phyloP scores from a whole-genome alignment of 2,888 invertebrate species.

The Pedicia rivosa region DNA sequence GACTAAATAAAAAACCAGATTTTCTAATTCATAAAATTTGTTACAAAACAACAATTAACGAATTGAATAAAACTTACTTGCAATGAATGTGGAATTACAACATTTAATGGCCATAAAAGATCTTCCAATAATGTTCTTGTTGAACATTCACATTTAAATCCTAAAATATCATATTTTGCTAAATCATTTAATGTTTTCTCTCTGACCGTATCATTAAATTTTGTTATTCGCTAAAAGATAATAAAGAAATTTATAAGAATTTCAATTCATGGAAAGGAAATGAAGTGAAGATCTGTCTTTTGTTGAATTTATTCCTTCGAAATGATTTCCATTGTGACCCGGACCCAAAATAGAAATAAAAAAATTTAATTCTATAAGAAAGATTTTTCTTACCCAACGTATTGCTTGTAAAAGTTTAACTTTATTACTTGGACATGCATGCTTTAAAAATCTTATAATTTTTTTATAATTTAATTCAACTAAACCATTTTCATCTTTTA shows the following conservation, averaged over 20 bases:
- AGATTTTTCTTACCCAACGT: constrained; percentile 1
- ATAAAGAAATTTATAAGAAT: too few relatives aligned
- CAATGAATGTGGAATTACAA: constrained; percentile 2
- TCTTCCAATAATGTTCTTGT: constrained; percentile 2
- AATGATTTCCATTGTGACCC: too few relatives aligned
- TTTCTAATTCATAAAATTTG: too few relatives aligned
- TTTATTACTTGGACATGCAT: constrained; percentile 4
- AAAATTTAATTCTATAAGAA: not conserved
- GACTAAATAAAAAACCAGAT: too few relatives aligned
- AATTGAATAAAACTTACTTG: too few relatives aligned
- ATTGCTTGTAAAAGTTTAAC: constrained; percentile 5
- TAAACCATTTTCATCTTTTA: constrained; percentile 2
- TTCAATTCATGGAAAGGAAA: too few relatives aligned
- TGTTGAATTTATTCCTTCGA: too few relatives aligned
- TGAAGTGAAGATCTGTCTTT: too few relatives aligned
- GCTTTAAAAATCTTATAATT: constrained; percentile 1
- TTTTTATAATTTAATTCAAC: constrained; percentile 4
- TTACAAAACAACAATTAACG: too few relatives aligned
- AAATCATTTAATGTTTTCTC: not conserved
- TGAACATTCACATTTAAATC: not conserved
- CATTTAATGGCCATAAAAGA: constrained; percentile 5
- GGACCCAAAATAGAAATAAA: not conserved
- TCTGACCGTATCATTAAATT: not conserved
- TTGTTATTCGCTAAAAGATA: constrained; percentile 4
- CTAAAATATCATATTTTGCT: constrained; percentile 5